Percentiles rank a stretch among this genome's conserved stretches.
phyloP scores from a whole-genome alignment of 2,797 vertebrate genomes.

The Setipinna tenuifilis region DNA sequence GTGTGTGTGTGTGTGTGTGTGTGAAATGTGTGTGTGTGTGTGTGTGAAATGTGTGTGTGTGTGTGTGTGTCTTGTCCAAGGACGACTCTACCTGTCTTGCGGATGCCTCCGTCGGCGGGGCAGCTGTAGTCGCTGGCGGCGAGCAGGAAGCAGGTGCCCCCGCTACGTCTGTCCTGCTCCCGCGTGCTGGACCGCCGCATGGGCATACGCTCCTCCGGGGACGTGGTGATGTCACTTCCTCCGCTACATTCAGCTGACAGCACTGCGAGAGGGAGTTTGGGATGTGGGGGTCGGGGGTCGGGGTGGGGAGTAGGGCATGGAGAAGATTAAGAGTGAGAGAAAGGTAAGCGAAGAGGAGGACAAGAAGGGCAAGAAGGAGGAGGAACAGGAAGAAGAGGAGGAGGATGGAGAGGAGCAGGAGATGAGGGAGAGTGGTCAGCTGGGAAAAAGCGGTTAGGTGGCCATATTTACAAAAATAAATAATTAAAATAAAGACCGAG shows the following conservation, averaged over 20 bases:
- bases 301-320: neutral
- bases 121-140: slow-evolving; percentile 93
- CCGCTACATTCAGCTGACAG: slow-evolving; percentile 93
- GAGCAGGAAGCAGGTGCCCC: slow-evolving; percentile 93
- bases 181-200: slow-evolving; percentile 91
- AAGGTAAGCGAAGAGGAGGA: neutral
- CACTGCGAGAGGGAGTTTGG: slow-evolving; percentile 65
- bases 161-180: slow-evolving; percentile 88
- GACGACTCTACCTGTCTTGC: slow-evolving; percentile 86
- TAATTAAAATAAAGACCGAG: too few species aligned
- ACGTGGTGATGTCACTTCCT: slow-evolving; percentile 92
- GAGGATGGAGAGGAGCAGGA: slow-evolving; percentile 17
- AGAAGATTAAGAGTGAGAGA: neutral
- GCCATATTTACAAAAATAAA: too few species aligned
- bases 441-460: neutral
- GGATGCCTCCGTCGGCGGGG: slow-evolving; percentile 86
- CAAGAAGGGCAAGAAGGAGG: too few species aligned
- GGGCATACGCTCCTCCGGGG: slow-evolving; percentile 88
- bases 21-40: neutral
- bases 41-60: neutral
- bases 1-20: slow-evolving; percentile 6
- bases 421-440: neutral
- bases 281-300: neutral
- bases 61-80: neutral
- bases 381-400: neutral